phyloP scores from a whole-genome alignment of 2,797 vertebrate genomes.

The Gymnoscopelus braueri region DNA sequence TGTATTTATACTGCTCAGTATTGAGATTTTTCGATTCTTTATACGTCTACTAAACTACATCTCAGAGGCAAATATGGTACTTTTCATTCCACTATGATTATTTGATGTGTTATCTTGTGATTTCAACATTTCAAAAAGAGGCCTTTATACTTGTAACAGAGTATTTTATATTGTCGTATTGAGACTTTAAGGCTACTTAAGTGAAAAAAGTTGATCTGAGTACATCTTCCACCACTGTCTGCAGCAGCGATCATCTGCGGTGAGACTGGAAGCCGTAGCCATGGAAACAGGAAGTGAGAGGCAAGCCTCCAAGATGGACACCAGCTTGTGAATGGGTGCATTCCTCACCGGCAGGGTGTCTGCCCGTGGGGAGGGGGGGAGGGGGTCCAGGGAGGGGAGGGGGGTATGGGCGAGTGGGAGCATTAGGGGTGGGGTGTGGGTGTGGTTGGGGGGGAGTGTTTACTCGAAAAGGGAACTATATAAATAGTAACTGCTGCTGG shows the following conservation, averaged over 20 bases:
- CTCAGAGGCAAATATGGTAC: slow-evolving; percentile 38
- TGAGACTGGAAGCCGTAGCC: slow-evolving; percentile 65
- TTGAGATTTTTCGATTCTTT: neutral
- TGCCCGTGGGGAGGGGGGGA: slow-evolving; percentile 57
- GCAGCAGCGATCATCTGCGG: slow-evolving; percentile 66
- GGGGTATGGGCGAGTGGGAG: too few species aligned
- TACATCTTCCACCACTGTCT: slow-evolving; percentile 9
- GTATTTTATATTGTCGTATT: too few species aligned
- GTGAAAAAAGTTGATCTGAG: neutral
- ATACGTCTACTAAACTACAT: neutral
- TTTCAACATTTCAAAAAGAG: too few species aligned
- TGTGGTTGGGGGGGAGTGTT: slow-evolving; percentile 61
- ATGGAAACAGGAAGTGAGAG: slow-evolving; percentile 83
- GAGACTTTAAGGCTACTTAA: slow-evolving; percentile 14
- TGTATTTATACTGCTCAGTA: neutral
- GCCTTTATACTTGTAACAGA: too few species aligned
- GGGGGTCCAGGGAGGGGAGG: neutral
- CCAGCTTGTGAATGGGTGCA: slow-evolving; percentile 84
- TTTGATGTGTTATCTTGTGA: too few species aligned
- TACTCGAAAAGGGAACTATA: slow-evolving; percentile 81
- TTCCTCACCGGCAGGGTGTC: slow-evolving; percentile 81
- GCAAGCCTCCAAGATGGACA: slow-evolving; percentile 84
- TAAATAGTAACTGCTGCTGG: slow-evolving; percentile 86
- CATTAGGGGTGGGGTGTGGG: too few species aligned
- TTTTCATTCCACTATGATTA: too few species aligned